A percentile compares a stretch with the other conserved stretches of the same genome.
Conservation (phyloP, 2,797 vertebrate species). For the Danio aesculapii region DNA sequence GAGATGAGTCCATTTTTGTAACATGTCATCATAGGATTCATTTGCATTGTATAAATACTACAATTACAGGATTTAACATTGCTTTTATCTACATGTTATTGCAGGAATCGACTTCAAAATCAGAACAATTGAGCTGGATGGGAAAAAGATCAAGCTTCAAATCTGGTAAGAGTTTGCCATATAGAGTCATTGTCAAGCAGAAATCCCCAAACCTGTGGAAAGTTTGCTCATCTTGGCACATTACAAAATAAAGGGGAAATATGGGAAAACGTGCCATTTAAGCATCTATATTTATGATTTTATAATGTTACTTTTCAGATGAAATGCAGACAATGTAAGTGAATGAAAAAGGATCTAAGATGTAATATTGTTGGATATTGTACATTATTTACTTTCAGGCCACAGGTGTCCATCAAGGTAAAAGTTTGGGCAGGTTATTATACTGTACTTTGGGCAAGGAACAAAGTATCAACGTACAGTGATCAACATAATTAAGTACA, state of each 20-base stretch:
- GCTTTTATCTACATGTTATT: slow-evolving; percentile 55
- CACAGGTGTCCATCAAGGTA: background rate
- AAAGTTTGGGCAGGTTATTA: background rate
- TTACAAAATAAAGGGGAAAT: background rate
- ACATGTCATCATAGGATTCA: background rate
- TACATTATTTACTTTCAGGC: background rate
- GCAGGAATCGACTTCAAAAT: slow-evolving; percentile 99
- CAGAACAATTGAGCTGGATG: slow-evolving; percentile 96
- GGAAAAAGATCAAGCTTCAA: slow-evolving; percentile 98
- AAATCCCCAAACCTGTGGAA: background rate
- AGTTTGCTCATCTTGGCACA: background rate
- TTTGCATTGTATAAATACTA: background rate
- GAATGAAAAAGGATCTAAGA: too few relatives aligned
- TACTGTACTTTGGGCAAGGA: too few relatives aligned
- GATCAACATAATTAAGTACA: too few relatives aligned
- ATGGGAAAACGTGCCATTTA: background rate
- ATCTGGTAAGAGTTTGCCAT: slow-evolving; percentile 87
- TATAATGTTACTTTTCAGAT: background rate
- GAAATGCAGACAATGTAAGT: background rate
- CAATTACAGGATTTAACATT: background rate
- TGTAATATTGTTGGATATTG: background rate
- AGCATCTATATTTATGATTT: background rate
- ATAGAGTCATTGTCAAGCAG: background rate
- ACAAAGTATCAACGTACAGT: background rate
- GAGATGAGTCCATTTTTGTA: slow-evolving; percentile 23